Percentiles rank a stretch among this genome's conserved stretches.
Conservation (phyloP, 1,140 invertebrate genomes). For the Adelges cooleyi region DNA sequence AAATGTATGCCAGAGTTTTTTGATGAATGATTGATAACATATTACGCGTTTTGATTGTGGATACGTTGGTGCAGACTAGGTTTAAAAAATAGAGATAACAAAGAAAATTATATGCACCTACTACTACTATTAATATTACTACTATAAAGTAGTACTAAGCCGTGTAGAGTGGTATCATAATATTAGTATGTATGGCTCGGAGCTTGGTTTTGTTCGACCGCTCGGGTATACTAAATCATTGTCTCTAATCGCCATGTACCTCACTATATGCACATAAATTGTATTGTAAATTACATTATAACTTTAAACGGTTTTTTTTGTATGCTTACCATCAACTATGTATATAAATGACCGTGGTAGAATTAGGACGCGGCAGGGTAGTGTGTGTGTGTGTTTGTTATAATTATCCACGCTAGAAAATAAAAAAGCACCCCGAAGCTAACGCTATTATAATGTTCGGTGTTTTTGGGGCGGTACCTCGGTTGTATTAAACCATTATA, state of each 20-base stretch:
- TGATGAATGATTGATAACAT: too few relatives aligned
- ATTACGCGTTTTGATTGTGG: too few relatives aligned
- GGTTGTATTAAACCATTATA: too few relatives aligned
- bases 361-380: constrained; percentile 8
- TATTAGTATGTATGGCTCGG: too few relatives aligned
- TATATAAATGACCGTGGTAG: constrained; percentile 3
- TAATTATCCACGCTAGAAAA: constrained; percentile 1
- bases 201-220: too few relatives aligned
- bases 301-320: neutral
- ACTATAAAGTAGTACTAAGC: too few relatives aligned
- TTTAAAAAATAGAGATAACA: too few relatives aligned
- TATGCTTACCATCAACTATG: neutral
- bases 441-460: neutral
- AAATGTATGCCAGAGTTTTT: too few relatives aligned
- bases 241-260: neutral
- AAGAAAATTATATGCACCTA: too few relatives aligned
- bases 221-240: constrained; percentile 6
- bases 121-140: too few relatives aligned
- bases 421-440: constrained; percentile 2
- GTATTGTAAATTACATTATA: constrained; percentile 11
- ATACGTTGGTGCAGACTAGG: too few relatives aligned
- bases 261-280: neutral
- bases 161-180: too few relatives aligned
- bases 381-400: neutral
- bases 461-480: neutral